Base-by-base conservation (phyloP, 2,113 vertebrate genomes). In the Phainopepla nitens region DNA sequence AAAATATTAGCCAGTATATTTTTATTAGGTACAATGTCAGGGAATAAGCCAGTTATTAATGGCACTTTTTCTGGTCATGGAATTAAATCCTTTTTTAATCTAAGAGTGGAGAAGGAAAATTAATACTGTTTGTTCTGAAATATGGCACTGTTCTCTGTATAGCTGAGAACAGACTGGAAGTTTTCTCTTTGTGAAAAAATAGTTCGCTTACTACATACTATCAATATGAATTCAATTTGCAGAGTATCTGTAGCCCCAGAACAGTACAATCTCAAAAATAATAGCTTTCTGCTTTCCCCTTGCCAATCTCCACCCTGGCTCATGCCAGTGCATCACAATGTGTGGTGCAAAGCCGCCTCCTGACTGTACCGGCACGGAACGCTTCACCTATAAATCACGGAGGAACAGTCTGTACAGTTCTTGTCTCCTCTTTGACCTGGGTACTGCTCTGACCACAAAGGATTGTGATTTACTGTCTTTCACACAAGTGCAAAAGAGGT, bases 221-320 rank as follows among this genome's bases (percentile, higher is more conserved):
- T 88, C 71, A 83, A 91, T 91, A 82, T 50, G 82, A 96, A 95
- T 93, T 85, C 66, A 93, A 93, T 96, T 91, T 95, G 68, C 70
- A 66, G 87, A 91, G 87, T 89, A 87, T 57, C 78, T 95, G 36
- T 85, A 77, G 85, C 77, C 66, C 47, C 73, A 88, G 93, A 88
- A 84, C 56, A 81, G 75, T 44, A 89, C 85, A 82, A 33, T 88
- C 78, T 95, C 49, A 82, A 71, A 91, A 88, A 68, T 96, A 95
- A 95, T 89, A 90, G 90, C 87, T 83, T 92, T 90, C 49, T 95
- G 28, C 85, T 84, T 89, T 94, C 31, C 23, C n/a, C 41, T 96
- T 94, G 91, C 91, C 93, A 87, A 18, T 88, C 87, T 85, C 39
- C 23, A 36, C 62, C 47, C 50, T 2, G 8, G 62, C 54, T 93